These are phyloP conservation scores for Cryptomyrus ogoouensis DNA, from an alignment of 2,113 vertebrate genomes.

Conservation along the genomic window DNA sequence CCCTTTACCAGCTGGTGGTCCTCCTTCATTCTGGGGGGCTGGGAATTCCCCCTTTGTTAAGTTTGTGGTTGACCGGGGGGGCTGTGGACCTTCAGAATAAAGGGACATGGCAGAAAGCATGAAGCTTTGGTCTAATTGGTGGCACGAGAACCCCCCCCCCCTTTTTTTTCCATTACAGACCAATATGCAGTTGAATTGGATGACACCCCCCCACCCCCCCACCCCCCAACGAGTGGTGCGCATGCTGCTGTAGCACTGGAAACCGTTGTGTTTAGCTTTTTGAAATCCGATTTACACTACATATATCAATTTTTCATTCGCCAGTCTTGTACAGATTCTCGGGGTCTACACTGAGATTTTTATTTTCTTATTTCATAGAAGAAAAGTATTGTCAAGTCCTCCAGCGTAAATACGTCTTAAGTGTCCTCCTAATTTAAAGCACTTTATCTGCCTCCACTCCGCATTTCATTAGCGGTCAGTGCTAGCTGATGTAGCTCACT, in stretches of 20 bases:
- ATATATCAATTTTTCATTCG: too few species aligned
- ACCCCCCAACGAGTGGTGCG: neutral
- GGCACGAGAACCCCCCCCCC: conserved; percentile 12
- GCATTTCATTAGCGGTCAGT: neutral
- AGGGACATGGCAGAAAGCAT: conserved; percentile 23
- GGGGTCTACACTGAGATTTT: neutral
- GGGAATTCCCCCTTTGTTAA: conserved; percentile 19
- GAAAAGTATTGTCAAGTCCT: too few species aligned
- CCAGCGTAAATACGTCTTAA: neutral
- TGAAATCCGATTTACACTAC: neutral
- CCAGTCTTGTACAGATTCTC: neutral
- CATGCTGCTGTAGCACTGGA: neutral
- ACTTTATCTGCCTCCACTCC: neutral
- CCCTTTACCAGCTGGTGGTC: neutral
- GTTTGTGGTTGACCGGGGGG: neutral
- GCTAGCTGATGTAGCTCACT: neutral
- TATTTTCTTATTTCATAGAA: too few species aligned
- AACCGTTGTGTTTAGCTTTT: neutral
- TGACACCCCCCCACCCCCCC: neutral
- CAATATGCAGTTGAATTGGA: conserved; percentile 8
- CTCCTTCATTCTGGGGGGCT: neutral
- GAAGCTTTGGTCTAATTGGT: conserved; percentile 17
- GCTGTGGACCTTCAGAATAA: neutral
- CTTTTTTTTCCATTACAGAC: conserved; percentile 15
- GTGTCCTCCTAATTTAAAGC: neutral